Conservation (phyloP, 1,140 invertebrate species). For the Dendroctonus ponderosae region DNA sequence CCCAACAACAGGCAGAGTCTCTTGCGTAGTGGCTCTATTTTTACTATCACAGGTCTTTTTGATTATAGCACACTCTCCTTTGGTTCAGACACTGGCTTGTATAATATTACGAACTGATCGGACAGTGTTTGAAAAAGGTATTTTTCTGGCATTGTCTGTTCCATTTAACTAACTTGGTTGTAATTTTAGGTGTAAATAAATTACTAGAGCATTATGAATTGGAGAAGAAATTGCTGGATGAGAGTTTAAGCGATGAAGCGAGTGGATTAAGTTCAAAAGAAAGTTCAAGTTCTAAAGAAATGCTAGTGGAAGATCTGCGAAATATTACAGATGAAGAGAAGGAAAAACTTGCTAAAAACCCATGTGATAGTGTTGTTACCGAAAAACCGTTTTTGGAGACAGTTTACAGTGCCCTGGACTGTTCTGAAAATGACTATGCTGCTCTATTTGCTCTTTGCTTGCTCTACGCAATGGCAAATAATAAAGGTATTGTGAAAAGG, state of each 20-base stretch:
- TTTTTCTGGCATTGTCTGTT: background rate
- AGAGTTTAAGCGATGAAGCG: constrained; percentile 36
- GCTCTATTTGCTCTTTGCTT: constrained; percentile 89
- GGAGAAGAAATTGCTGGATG: constrained; percentile 33
- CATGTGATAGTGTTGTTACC: constrained; percentile 51
- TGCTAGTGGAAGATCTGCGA: constrained; percentile 42
- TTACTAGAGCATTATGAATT: constrained; percentile 51
- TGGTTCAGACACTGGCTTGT: constrained; percentile 85
- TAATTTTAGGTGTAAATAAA: constrained; percentile 51
- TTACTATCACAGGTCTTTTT: constrained; percentile 95
- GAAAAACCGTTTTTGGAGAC: constrained; percentile 86
- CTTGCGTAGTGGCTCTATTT: constrained; percentile 87
- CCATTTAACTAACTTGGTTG: background rate
- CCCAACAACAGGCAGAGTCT: constrained; percentile 54
- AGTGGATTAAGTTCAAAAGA: constrained; percentile 35
- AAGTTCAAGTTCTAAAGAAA: constrained; percentile 41
- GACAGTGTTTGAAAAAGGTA: constrained; percentile 64
- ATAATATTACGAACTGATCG: constrained; percentile 81
- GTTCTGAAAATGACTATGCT: constrained; percentile 91
- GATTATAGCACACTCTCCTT: constrained; percentile 83
- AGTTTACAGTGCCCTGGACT: constrained; percentile 79
- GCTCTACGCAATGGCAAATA: constrained; percentile 90
- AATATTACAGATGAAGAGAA: constrained; percentile 96
- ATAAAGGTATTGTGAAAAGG: constrained; percentile 68
- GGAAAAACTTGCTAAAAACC: constrained; percentile 62